Evolutionary conservation across 1,140 invertebrate species (phyloP).

Genomic region (Charaxes varanes): DNA sequence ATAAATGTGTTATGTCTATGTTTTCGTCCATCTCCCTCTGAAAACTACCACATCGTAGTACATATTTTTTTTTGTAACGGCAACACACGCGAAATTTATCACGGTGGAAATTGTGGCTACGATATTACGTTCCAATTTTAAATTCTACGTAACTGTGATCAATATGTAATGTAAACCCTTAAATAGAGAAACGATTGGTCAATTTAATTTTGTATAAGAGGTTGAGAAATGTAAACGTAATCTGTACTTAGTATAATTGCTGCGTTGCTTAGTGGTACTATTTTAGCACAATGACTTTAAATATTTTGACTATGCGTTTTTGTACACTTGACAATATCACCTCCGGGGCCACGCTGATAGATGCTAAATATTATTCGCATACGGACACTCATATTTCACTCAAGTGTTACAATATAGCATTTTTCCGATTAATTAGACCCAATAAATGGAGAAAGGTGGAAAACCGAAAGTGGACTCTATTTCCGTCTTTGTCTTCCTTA

Average conservation of each 20-base stretch:
- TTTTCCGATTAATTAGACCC: too few species aligned
- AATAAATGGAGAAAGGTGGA: too few species aligned
- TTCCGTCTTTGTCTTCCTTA: too few species aligned
- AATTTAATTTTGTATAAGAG: conserved; percentile 39
- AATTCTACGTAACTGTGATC: conserved; percentile 45
- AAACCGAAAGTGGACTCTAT: too few species aligned
- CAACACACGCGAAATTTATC: conserved; percentile 33
- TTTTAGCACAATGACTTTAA: conserved; percentile 46
- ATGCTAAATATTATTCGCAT: too few species aligned
- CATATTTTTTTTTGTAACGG: conserved; percentile 35
- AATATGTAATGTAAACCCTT: conserved; percentile 28
- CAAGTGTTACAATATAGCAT: too few species aligned
- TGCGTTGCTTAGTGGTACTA: conserved; percentile 33
- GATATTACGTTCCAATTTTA: conserved; percentile 16
- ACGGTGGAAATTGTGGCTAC: background rate
- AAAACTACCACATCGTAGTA: conserved; percentile 26
- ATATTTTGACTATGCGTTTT: conserved; percentile 18
- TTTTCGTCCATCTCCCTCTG: conserved; percentile 40
- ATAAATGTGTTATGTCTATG: conserved; percentile 56
- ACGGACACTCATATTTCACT: too few species aligned
- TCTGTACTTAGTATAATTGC: conserved; percentile 57
- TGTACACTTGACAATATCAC: conserved; percentile 7
- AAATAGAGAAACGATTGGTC: conserved; percentile 24
- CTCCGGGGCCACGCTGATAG: conserved; percentile 3
- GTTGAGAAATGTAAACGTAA: conserved; percentile 33